Conservation (phyloP, 2,113 vertebrate species). For the Pseudonaja textilis region DNA sequence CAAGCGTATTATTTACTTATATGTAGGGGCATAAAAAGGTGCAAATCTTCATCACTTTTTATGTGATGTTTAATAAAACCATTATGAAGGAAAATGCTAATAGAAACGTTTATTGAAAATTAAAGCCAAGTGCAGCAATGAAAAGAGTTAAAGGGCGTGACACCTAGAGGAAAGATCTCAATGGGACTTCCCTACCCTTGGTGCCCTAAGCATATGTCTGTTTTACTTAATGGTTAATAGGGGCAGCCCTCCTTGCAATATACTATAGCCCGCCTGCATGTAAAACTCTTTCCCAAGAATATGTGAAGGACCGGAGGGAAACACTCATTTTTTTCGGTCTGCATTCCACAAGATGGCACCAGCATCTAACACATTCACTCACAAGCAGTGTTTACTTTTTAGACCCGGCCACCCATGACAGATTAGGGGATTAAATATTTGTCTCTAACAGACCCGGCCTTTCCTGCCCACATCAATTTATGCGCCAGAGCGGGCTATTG, state of each 20-base stretch:
- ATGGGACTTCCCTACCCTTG: not conserved
- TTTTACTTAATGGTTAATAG: not conserved
- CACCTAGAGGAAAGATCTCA: not conserved
- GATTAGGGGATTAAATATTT: conserved; percentile 75
- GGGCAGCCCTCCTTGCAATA: not conserved
- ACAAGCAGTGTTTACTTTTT: conserved; percentile 58
- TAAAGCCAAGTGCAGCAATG: not conserved
- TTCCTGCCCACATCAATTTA: conserved; percentile 74
- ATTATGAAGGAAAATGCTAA: not conserved
- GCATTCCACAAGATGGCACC: conserved; percentile 69
- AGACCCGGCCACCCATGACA: conserved; percentile 66
- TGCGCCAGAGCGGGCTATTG: conserved; percentile 60
- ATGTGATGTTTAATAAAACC: not conserved
- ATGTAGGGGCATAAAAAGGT: not conserved
- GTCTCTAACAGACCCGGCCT: conserved; percentile 71
- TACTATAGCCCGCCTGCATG: not conserved
- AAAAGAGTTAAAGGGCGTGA: not conserved
- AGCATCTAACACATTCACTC: conserved; percentile 58
- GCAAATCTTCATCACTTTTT: not conserved
- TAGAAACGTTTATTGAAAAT: not conserved
- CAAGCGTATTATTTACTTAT: not conserved
- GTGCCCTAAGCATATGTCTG: not conserved
- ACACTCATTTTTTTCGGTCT: conserved; percentile 44
- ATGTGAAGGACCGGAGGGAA: not conserved
- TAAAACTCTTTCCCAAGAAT: not conserved